phyloP scores from a whole-genome alignment of 2,888 invertebrate genomes.

The Labia minor region DNA sequence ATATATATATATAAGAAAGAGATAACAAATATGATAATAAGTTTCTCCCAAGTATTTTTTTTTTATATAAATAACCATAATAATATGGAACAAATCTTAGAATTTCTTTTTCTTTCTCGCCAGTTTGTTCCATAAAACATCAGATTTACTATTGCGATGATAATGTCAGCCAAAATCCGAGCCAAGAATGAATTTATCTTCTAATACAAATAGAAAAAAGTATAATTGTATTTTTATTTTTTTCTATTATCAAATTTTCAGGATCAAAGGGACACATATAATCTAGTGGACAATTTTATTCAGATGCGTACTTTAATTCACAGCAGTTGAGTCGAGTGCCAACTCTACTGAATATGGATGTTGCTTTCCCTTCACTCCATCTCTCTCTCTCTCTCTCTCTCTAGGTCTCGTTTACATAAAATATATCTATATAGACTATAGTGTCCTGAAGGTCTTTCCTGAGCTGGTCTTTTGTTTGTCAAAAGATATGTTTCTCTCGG shows the following conservation, averaged over 20 bases:
- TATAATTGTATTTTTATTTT: conserved; percentile 13
- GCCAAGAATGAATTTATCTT: neutral
- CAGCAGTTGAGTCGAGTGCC: neutral
- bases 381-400: neutral
- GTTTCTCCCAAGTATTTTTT: no score
- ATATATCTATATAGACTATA: no score
- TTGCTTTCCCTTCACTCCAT: neutral
- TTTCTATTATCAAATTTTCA: conserved; percentile 13
- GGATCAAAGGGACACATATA: neutral
- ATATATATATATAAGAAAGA: neutral
- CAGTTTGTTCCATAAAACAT: neutral
- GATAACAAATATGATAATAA: neutral
- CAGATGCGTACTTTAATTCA: neutral
- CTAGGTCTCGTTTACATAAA: neutral
- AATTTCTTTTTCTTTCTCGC: neutral
- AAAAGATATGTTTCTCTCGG: no score
- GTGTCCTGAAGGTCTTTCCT: no score
- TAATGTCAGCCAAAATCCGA: neutral
- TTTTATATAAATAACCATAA: neutral
- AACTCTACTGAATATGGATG: conserved; percentile 8
- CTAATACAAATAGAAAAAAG: neutral
- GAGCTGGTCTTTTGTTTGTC: neutral
- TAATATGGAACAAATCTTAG: neutral
- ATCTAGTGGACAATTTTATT: conserved; percentile 1
- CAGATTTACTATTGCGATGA: neutral